Evolutionary conservation across 1,140 invertebrate species (phyloP), one percentile per base, ranked within the genome.

Genomic region (Aphelinus certus): DNA sequence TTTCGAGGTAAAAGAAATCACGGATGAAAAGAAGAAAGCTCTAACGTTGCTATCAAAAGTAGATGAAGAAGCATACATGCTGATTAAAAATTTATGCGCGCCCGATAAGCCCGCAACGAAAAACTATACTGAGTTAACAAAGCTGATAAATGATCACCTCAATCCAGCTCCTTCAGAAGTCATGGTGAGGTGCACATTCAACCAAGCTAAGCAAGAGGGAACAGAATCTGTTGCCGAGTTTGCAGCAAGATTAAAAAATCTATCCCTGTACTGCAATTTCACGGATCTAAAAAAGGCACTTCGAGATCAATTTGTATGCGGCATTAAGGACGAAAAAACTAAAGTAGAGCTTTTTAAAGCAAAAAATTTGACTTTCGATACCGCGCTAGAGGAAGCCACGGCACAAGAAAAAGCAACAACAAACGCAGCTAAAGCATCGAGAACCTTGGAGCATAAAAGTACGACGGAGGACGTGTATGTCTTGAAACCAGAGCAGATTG

Each of bases 201-300:
- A 76, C 49, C 46, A 63, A 66, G 55, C 71, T 2, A 46, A 43
- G 43, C 77, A 78, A 77, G 45, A 46, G 3, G 46, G 53, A 7
- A 70, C 60, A 1, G 77, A 78, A 6, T 61, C 66, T 2, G 69
- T 78, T 2, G 51, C 66, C 0, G 70, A 78, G 46, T 78, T 73
- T 57, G 71, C 63, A 49, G 77, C 73, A 6, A 56, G 51, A 56
- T 53, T 78, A 51, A 46, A 61, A 56, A 56, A 66, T 49, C 53
- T 78, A n/a, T 56, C 74, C 45, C 7, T 73, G 10, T 7, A 68
- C 45, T 78, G 73, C 42, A 70, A 76, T 47, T 78, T 76, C 58
- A 10, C 6, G 3, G 55, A 71, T 2, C 45, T 76, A 3, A 26
- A 70, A 2, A 56, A 46, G 0, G 46, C 66, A 1, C n/a, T 76